These are phyloP conservation scores for Nebria brevicollis DNA, from an alignment of 2,888 invertebrate genomes.

Conservation along the genomic window DNA sequence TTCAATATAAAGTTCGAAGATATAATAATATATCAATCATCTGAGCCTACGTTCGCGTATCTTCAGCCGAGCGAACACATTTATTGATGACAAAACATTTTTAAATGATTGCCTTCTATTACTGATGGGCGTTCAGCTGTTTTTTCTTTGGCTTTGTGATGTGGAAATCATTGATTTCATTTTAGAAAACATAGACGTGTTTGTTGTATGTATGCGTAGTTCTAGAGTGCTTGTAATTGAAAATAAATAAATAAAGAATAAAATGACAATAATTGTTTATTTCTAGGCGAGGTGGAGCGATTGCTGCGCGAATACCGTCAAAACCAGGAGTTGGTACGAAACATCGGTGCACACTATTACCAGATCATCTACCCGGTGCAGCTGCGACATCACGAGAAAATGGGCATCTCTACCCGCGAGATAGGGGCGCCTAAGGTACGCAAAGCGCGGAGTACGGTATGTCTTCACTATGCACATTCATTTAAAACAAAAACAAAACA, in stretches of 20 bases:
- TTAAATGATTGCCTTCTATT: constrained; percentile 14
- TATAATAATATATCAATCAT: constrained; percentile 2
- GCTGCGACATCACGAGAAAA: constrained; percentile 93
- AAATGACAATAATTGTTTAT: background rate
- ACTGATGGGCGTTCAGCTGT: background rate
- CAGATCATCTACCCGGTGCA: constrained; percentile 96
- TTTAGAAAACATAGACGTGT: no score
- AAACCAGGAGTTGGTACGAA: constrained; percentile 91
- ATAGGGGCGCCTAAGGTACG: constrained; percentile 88
- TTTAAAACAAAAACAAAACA: constrained; percentile 20
- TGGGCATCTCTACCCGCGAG: constrained; percentile 94
- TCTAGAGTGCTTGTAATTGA: background rate
- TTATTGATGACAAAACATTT: constrained; percentile 17
- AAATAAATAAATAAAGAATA: background rate
- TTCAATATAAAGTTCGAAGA: no score
- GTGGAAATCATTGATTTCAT: constrained; percentile 3
- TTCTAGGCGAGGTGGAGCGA: constrained; percentile 88
- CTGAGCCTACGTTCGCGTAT: background rate
- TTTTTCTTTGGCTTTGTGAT: constrained; percentile 7
- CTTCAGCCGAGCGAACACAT: background rate
- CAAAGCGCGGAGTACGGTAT: constrained; percentile 69
- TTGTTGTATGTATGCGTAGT: background rate
- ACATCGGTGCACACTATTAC: constrained; percentile 91
- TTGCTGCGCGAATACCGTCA: constrained; percentile 90
- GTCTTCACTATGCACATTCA: constrained; percentile 61